Evolutionary conservation across 1,140 invertebrate species (phyloP).

Genomic region (Heliconius eleuchia): DNA sequence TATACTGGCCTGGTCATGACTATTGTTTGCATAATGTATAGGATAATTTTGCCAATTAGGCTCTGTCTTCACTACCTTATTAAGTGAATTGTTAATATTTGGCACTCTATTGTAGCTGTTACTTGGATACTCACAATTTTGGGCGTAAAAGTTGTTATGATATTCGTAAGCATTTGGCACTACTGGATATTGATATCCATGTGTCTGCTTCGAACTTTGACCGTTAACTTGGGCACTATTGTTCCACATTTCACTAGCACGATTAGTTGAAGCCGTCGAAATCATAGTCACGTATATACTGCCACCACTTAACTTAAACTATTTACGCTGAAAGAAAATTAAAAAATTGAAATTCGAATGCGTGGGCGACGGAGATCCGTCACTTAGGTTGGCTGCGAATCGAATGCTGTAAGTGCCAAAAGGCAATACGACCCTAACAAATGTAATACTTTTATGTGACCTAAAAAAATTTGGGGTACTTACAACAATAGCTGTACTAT

Average conservation of each 20-base stretch:
- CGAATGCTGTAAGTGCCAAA: constrained; percentile 71
- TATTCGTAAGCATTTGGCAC: constrained; percentile 49
- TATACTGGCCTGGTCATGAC: constrained; percentile 48
- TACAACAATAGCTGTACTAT: constrained; percentile 75
- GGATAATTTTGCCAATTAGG: constrained; percentile 62
- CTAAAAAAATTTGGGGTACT: constrained; percentile 80
- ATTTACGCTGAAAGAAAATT: constrained; percentile 36
- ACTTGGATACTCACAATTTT: constrained; percentile 55
- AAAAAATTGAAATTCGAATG: constrained; percentile 47
- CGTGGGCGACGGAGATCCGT: constrained; percentile 65
- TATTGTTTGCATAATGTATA: constrained; percentile 45
- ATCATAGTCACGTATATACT: constrained; percentile 52
- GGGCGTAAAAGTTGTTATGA: constrained; percentile 54
- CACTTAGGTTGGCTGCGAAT: constrained; percentile 69
- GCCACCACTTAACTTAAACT: not conserved
- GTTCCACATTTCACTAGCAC: constrained; percentile 71
- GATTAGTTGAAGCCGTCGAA: constrained; percentile 59
- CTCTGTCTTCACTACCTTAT: constrained; percentile 61
- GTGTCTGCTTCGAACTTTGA: constrained; percentile 53
- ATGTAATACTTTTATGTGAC: constrained; percentile 79
- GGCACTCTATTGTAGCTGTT: constrained; percentile 37
- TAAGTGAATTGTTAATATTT: constrained; percentile 1
- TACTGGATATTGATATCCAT: constrained; percentile 53
- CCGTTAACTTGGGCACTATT: constrained; percentile 56
- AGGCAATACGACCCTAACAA: constrained; percentile 73